Conservation (phyloP, 2,797 vertebrate species). For the Hemibagrus guttatus region DNA sequence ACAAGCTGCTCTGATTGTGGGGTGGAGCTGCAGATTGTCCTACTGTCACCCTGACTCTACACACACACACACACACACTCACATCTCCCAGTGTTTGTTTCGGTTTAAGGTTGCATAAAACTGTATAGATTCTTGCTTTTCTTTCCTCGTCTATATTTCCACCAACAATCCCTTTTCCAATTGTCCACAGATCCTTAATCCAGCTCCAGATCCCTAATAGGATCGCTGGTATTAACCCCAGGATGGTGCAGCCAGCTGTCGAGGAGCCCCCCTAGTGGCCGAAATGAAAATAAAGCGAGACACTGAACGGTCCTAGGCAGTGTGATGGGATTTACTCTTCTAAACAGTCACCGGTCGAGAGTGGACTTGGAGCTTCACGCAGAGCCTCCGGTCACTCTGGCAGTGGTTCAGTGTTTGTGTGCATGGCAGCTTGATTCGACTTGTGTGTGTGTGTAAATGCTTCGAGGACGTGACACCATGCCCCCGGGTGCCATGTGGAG, state of each 20-base stretch:
- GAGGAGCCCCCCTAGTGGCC: conserved; percentile 74
- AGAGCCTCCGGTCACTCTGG: conserved; percentile 26
- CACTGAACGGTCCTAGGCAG: conserved; percentile 45
- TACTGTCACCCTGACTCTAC: neutral
- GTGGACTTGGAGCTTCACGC: conserved; percentile 26
- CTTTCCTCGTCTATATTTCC: conserved; percentile 34
- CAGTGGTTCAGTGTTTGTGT: neutral
- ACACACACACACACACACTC: neutral
- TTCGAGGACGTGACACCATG: conserved; percentile 76
- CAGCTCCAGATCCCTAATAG: conserved; percentile 83
- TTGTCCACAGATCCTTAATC: conserved; percentile 94
- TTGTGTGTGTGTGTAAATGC: conserved; percentile 76
- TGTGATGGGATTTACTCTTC: conserved; percentile 62
- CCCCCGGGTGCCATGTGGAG: conserved; percentile 82
- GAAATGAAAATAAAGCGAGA: conserved; percentile 45
- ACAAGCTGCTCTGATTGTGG: neutral
- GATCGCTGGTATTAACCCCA: conserved; percentile 79
- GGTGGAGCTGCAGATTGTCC: conserved; percentile 11
- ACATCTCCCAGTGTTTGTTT: neutral
- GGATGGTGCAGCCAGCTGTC: conserved; percentile 80
- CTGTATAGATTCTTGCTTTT: conserved; percentile 8
- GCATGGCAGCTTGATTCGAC: conserved; percentile 20
- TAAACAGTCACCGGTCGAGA: conserved; percentile 53
- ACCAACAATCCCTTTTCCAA: conserved; percentile 77
- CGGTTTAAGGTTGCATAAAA: neutral